Base-by-base conservation (phyloP, 2,888 invertebrate genomes). In the Epinotia demarniana region DNA sequence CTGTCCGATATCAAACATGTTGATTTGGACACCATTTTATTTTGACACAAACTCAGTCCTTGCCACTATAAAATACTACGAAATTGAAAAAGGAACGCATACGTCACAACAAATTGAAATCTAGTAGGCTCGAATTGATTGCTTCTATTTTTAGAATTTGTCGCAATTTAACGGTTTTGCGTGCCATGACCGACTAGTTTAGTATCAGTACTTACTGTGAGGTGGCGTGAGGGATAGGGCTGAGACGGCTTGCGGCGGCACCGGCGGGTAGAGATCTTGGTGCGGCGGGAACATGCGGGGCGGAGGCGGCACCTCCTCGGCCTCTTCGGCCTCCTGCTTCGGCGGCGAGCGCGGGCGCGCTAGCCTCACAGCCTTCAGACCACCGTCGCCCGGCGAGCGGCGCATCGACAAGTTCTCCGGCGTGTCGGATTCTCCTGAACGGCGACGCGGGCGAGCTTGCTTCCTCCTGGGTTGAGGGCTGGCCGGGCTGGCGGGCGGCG, bases 391-490 rank as follows among this genome's bases (percentile, higher is more conserved):
- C 60, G 90, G 92, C 16, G 91, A 94, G 78, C 95, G 95, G 79
- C 95, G 95, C 91, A 96, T 94, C 58, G 95, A 96, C 46, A 96
- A 88, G 87, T 96, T 96, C 85, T 96, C 96, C 0, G 94, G 90
- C 1, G 91, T 90, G 76, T 95, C 94, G 0, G 91, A 89, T 82
- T 98, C 98, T 8, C 98, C 97, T 0, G 98, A 98, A 84, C 98
- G 95, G 79, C 98, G 95, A 63, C 98, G 94, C 3, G 98, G 98
- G 67, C 98, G 94, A 9, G 98, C 98, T 90, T 98, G 98, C 85
- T 98, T 98, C 79, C 98, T 94, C 77, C 98, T 94, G 0, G 98
- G 97, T 92, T 97, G 95, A n/a, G 97, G 97, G 75, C 97, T 97
- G 72, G 96, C 95, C 81, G 97, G 97, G 84, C 95, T 87, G 82